Percentiles rank a stretch among this genome's conserved stretches.
phyloP scores from a whole-genome alignment of 2,113 vertebrate genomes.

The Pomatostomus ruficeps region DNA sequence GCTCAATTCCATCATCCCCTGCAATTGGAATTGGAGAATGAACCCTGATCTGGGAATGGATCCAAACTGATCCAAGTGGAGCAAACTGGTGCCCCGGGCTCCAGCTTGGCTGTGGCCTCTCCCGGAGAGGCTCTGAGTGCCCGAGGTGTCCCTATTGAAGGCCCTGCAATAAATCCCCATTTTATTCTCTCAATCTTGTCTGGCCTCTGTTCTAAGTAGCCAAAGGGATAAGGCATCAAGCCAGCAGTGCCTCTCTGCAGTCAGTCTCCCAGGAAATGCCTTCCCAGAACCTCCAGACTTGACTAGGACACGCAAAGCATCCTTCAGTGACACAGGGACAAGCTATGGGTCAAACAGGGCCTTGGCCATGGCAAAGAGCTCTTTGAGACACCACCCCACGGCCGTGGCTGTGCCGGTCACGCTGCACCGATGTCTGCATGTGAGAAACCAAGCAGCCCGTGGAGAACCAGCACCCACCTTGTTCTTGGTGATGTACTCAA shows the following conservation, averaged over 20 bases:
- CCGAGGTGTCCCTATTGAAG: too few species aligned
- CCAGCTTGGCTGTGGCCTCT: too few species aligned
- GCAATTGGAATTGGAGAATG: too few species aligned
- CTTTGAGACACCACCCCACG: neutral
- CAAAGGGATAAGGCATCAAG: too few species aligned
- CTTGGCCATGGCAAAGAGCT: neutral
- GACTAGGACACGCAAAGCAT: neutral
- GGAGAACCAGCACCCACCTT: conserved; percentile 72
- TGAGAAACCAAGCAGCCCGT: neutral
- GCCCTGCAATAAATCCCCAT: too few species aligned
- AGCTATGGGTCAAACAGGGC: neutral
- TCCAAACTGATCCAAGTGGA: too few species aligned
- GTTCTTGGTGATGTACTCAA: conserved; percentile 84
- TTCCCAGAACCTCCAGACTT: neutral
- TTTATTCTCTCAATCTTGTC: too few species aligned
- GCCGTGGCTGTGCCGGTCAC: neutral
- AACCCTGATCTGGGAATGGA: too few species aligned
- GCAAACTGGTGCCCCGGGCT: too few species aligned
- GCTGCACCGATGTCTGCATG: neutral
- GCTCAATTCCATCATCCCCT: too few species aligned
- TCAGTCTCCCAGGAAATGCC: neutral
- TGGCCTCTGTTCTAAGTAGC: too few species aligned
- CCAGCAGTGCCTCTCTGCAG: neutral
- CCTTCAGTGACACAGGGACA: neutral
- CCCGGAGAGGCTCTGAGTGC: too few species aligned